These are phyloP conservation scores for Amphilophus citrinellus DNA, from an alignment of 2,113 vertebrate species.

Conservation along the genomic window DNA sequence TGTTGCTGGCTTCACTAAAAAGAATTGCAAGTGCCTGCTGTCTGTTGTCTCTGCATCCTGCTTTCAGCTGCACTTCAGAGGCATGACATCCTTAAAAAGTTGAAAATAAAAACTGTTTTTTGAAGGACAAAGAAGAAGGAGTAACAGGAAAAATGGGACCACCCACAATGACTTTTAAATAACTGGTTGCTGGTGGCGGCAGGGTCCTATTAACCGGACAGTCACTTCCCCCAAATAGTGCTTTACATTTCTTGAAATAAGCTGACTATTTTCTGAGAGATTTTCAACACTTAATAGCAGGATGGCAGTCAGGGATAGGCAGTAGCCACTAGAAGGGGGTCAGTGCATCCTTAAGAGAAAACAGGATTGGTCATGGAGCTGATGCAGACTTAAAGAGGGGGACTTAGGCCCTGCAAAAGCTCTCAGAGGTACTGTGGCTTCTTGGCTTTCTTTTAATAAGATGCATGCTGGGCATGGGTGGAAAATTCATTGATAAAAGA, in stretches of 20 bases:
- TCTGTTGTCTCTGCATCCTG: conserved; percentile 3
- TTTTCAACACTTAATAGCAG: conserved; percentile 52
- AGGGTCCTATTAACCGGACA: conserved; percentile 36
- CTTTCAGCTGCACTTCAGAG: conserved; percentile 7
- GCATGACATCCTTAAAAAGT: conserved; percentile 26
- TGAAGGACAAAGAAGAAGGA: conserved; percentile 35
- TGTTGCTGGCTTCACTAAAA: background rate
- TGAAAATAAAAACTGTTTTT: conserved; percentile 17
- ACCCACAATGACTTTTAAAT: conserved; percentile 45
- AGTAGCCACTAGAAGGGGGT: conserved; percentile 54
- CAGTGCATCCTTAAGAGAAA: conserved; percentile 63
- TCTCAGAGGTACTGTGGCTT: conserved; percentile 54
- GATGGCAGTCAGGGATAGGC: conserved; percentile 35
- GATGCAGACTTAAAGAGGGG: conserved; percentile 63
- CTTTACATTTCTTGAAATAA: conserved; percentile 50
- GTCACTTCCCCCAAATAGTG: conserved; percentile 43
- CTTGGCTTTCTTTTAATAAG: conserved; percentile 65
- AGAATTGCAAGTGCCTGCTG: background rate
- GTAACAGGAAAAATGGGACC: conserved; percentile 5
- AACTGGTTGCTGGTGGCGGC: conserved; percentile 13
- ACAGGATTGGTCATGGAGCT: conserved; percentile 80
- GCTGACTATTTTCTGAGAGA: conserved; percentile 27
- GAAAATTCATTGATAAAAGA: conserved; percentile 46
- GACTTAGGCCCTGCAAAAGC: conserved; percentile 52
- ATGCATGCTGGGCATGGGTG: conserved; percentile 47